A percentile compares a stretch with the other conserved stretches of the same genome.
Evolutionary conservation across 1,140 invertebrate species (phyloP).

Genomic region (Eupeodes corollae): DNA sequence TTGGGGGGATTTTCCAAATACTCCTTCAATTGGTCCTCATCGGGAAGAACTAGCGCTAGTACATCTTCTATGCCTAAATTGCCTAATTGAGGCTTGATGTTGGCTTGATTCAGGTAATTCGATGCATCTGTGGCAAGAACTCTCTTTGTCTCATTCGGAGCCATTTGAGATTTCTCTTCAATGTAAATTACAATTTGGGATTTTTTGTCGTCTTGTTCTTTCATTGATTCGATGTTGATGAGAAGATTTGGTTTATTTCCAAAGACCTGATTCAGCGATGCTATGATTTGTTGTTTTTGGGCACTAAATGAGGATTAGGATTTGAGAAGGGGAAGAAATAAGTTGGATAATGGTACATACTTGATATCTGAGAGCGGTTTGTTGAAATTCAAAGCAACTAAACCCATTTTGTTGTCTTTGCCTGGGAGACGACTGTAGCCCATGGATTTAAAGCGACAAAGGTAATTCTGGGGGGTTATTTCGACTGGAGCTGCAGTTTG

Average conservation of each 20-base stretch:
- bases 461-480: conserved; percentile 77
- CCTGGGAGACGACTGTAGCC: conserved; percentile 76
- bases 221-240: conserved; percentile 64
- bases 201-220: conserved; percentile 60
- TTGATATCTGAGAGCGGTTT: conserved; percentile 41
- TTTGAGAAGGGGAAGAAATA: conserved; percentile 25
- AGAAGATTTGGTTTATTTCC: conserved; percentile 75
- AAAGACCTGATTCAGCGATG: conserved; percentile 53
- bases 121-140: conserved; percentile 64
- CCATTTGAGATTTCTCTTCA: conserved; percentile 59
- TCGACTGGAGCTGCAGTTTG: conserved; percentile 58
- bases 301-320: conserved; percentile 36
- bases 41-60: conserved; percentile 51
- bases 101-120: conserved; percentile 53
- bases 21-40: conserved; percentile 67
- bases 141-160: conserved; percentile 47
- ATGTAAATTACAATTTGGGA: conserved; percentile 70
- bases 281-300: conserved; percentile 59
- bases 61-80: conserved; percentile 54
- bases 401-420: conserved; percentile 73
- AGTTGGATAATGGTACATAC: conserved; percentile 9
- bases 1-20: conserved; percentile 78
- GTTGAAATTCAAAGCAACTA: conserved; percentile 71
- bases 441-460: conserved; percentile 87
- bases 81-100: conserved; percentile 55